These are phyloP conservation scores for Argyrosomus regius DNA, from an alignment of 2,797 vertebrate species.

Conservation along the genomic window DNA sequence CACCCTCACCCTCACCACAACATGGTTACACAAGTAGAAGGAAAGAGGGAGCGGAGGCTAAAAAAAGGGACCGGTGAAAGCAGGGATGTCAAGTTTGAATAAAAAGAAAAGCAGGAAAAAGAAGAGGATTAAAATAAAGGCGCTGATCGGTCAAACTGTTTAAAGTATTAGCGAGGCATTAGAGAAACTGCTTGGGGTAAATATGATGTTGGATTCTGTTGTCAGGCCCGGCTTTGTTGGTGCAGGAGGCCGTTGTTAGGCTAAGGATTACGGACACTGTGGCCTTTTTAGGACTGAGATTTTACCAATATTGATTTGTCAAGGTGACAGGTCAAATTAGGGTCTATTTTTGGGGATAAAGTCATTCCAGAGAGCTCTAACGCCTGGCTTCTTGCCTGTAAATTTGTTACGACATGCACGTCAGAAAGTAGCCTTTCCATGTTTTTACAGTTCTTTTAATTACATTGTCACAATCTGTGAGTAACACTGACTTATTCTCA, in stretches of 20 bases:
- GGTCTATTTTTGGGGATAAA: slow-evolving; percentile 32
- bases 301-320: slow-evolving; percentile 48
- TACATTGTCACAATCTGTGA: neutral
- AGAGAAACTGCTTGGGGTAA: slow-evolving; percentile 57
- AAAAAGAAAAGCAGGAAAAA: slow-evolving; percentile 47
- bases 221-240: slow-evolving; percentile 61
- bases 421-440: neutral
- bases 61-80: slow-evolving; percentile 36
- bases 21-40: slow-evolving; percentile 34
- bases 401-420: neutral
- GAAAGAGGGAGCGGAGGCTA: slow-evolving; percentile 22
- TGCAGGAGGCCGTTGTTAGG: slow-evolving; percentile 52
- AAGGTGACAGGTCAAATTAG: slow-evolving; percentile 43
- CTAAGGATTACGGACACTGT: slow-evolving; percentile 52
- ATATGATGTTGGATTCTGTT: slow-evolving; percentile 69
- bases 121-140: slow-evolving; percentile 61
- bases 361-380: slow-evolving; percentile 12
- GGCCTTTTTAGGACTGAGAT: slow-evolving; percentile 20
- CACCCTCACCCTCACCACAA: slow-evolving; percentile 21
- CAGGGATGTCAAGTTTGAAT: slow-evolving; percentile 44
- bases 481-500: neutral
- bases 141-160: slow-evolving; percentile 64
- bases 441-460: neutral
- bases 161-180: slow-evolving; percentile 66
- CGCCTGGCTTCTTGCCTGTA: neutral